Conservation (phyloP, 1,140 invertebrate genomes). For the Pararge aegeria region DNA sequence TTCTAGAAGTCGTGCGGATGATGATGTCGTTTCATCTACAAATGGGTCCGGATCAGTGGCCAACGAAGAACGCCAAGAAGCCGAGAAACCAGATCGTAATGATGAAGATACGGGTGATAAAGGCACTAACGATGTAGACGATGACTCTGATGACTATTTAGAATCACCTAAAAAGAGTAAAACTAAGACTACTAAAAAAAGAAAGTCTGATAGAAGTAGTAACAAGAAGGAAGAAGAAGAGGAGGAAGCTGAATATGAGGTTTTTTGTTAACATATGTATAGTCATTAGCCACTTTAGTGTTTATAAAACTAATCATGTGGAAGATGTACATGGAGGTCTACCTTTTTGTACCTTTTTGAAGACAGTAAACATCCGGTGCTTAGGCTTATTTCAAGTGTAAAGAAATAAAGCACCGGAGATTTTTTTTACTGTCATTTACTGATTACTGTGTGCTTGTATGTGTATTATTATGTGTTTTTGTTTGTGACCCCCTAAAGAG, state of each 20-base stretch:
- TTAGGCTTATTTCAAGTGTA: no score
- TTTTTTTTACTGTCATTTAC: no score
- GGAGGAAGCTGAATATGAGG: constrained; percentile 52
- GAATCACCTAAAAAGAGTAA: constrained; percentile 46
- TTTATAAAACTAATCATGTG: no score
- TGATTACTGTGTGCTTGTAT: no score
- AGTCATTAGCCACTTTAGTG: no score
- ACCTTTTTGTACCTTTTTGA: no score
- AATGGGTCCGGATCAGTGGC: constrained; percentile 62
- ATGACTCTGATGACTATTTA: constrained; percentile 27
- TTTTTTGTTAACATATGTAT: constrained; percentile 29
- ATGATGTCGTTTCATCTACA: constrained; percentile 69
- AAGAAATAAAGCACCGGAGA: no score
- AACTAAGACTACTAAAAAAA: constrained; percentile 41
- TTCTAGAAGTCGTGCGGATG: constrained; percentile 64
- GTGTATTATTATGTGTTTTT: no score
- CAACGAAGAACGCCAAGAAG: constrained; percentile 53
- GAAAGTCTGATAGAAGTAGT: constrained; percentile 45
- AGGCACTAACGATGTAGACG: constrained; percentile 29
- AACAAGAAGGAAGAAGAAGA: constrained; percentile 47
- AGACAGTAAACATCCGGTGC: no score
- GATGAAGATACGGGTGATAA: constrained; percentile 18
- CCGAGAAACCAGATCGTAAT: constrained; percentile 31
- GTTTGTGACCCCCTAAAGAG: no score
- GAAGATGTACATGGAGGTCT: no score